Evolutionary conservation across 2,797 vertebrate species (phyloP).

Genomic region (Chaunax sp.): DNA sequence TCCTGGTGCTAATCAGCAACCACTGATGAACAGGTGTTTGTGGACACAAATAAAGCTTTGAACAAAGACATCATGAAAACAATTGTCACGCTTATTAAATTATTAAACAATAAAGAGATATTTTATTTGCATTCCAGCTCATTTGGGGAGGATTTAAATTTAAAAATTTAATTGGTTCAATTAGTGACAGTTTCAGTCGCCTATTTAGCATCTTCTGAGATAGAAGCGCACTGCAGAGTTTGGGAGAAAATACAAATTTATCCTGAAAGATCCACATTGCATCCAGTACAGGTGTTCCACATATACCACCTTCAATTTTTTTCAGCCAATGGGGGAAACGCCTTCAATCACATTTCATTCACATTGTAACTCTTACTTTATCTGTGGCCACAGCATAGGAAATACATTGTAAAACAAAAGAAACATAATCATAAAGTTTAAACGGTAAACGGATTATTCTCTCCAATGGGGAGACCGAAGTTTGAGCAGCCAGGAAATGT

Average conservation of each 20-base stretch:
- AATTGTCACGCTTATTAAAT: no score
- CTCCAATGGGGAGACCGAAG: no score
- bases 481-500: neutral
- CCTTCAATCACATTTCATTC: neutral
- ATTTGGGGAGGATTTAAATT: no score
- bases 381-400: neutral
- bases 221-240: no score
- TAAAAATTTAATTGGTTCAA: no score
- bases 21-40: neutral
- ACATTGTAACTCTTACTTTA: neutral
- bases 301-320: slow-evolving; percentile 18
- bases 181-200: no score
- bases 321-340: neutral
- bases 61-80: neutral
- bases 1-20: neutral
- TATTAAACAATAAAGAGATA: no score
- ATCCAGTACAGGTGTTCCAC: slow-evolving; percentile 48
- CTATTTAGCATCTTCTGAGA: neutral
- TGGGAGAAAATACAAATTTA: neutral
- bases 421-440: no score
- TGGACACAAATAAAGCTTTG: neutral
- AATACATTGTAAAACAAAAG: no score
- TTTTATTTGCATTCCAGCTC: neutral
- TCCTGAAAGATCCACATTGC: slow-evolving; percentile 13
- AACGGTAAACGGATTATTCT: no score